Evolutionary conservation across 2,113 vertebrate genomes (phyloP), one percentile per base, ranked within the genome.

Genomic region (Prunella fulvescens): DNA sequence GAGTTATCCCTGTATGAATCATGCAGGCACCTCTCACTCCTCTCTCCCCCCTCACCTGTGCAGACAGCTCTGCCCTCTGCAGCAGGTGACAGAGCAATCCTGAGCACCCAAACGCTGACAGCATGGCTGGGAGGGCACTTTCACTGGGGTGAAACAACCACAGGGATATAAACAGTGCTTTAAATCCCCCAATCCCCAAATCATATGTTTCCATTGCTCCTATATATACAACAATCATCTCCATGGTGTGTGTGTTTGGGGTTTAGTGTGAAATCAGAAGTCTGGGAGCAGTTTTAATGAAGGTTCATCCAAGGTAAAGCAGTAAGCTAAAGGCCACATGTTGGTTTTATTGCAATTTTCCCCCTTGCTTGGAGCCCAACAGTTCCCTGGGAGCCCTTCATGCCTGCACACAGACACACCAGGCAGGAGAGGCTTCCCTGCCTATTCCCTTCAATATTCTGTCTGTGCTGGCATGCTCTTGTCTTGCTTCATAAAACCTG

Each of bases 401-500:
- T 96, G 95, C 93, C 95, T 94, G n/a, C 78, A 92, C 76, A 95
- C 61, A 88, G 82, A 42, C 94, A 84, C 81, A 95, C 64, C 92
- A 69, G 91, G 93, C 86, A 54, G 50, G 70, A 12, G 67, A 94
- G 93, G 57, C 77, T 97, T 83, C 90, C 90, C 88, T 60, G 76
- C 89, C n/a, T 64, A 7, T 54, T 1, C 4, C n/a, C 4, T 74
- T 82, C 72, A 33, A 90, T 66, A 71, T 47, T 70, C 90, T 94
- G 26, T 88, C 94, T 95, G 91, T 58, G 88, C 95, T 95, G 94
- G 91, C 93, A 91, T 88, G 92, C 94, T 94, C 77, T 86, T 93
- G 66, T 87, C 95, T 94, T 95, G 92, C 93, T 94, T 96, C 93
- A 97, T 92, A 95, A 95, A 97, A 92, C 96, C 93, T 95, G 96